Evolutionary conservation across 2,888 invertebrate genomes (phyloP).

Genomic region (Plebejus anna): DNA sequence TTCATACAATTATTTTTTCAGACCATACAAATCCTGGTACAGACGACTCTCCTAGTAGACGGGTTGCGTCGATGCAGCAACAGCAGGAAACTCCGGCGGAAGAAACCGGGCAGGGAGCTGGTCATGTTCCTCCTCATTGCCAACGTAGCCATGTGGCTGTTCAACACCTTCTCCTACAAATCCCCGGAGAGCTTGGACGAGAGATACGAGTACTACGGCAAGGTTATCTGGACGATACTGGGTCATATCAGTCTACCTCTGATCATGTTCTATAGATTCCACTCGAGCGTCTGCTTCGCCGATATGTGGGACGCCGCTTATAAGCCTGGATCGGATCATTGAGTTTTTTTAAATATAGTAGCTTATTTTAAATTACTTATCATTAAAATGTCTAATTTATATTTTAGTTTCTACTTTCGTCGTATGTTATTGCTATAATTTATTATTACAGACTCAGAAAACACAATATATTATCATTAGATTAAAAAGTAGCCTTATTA

Average conservation of each 20-base stretch:
- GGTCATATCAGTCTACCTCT: conserved; percentile 86
- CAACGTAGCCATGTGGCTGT: conserved; percentile 88
- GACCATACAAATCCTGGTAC: conserved; percentile 86
- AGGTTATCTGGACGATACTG: conserved; percentile 85
- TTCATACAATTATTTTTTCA: conserved; percentile 46
- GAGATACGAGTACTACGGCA: conserved; percentile 84
- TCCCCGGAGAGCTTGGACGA: conserved; percentile 72
- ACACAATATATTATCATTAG: too few relatives aligned
- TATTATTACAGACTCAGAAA: too few relatives aligned
- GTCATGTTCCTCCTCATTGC: conserved; percentile 87
- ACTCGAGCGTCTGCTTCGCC: conserved; percentile 88
- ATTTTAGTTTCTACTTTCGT: too few relatives aligned
- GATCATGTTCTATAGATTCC: conserved; percentile 88
- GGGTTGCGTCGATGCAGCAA: conserved; percentile 87
- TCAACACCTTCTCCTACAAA: conserved; percentile 84
- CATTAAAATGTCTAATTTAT: too few relatives aligned
- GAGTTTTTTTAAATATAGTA: too few relatives aligned
- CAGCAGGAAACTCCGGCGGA: conserved; percentile 78
- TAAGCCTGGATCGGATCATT: conserved; percentile 77
- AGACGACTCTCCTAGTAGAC: conserved; percentile 87
- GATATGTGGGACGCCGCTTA: conserved; percentile 90
- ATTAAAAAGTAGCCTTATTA: too few relatives aligned
- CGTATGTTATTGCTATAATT: too few relatives aligned
- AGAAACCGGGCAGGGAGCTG: conserved; percentile 87
- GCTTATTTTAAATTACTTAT: neutral